phyloP scores from a whole-genome alignment of 1,140 invertebrate species.

The Bombus huntii region DNA sequence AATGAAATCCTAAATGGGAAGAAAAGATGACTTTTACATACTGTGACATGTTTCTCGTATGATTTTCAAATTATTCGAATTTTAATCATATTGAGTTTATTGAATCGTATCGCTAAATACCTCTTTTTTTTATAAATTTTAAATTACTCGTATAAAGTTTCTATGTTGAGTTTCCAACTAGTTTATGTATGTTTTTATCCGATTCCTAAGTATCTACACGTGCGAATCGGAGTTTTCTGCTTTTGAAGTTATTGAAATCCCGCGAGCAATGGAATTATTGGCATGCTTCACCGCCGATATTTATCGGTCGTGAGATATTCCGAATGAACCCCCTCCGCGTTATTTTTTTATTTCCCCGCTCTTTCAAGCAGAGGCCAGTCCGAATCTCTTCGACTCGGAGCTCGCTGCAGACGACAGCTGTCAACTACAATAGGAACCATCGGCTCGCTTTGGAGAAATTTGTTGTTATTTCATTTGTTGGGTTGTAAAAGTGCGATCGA shows the following conservation, averaged over 20 bases:
- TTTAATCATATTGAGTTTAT: background rate
- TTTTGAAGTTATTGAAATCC: background rate
- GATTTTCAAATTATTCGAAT: background rate
- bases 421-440: conserved; percentile 71
- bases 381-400: conserved; percentile 69
- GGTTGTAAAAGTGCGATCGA: conserved; percentile 63
- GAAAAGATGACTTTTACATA: background rate
- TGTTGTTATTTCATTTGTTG: conserved; percentile 57
- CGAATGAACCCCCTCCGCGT: background rate
- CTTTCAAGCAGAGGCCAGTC: conserved; percentile 62
- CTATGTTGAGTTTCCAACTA: background rate
- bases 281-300: background rate
- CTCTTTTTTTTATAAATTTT: background rate
- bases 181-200: background rate
- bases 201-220: background rate
- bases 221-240: background rate
- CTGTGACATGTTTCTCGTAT: background rate
- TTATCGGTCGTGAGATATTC: conserved; percentile 8
- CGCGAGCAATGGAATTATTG: background rate
- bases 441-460: conserved; percentile 70
- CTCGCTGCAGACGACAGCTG: conserved; percentile 81
- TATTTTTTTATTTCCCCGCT: conserved; percentile 8
- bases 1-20: background rate
- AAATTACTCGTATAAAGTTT: background rate
- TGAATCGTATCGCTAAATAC: background rate